Evolutionary conservation across 1,140 invertebrate genomes (phyloP).

Genomic region (Solenopsis fugax): DNA sequence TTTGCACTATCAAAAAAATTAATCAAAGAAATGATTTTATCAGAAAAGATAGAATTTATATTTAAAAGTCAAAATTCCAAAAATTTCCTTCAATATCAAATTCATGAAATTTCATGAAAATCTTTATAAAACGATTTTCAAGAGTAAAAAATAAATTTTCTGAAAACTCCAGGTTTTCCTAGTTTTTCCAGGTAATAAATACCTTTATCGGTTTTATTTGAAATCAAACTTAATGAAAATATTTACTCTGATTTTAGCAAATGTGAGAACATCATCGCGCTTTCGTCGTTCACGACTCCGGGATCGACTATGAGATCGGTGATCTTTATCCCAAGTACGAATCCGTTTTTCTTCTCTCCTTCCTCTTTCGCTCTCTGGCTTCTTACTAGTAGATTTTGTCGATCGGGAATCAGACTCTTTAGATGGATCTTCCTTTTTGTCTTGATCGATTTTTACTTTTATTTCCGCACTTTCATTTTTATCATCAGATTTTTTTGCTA

Average conservation of each 20-base stretch:
- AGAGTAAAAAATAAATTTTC: no score
- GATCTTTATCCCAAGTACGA: constrained; percentile 82
- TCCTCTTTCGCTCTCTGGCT: constrained; percentile 83
- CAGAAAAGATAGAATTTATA: no score
- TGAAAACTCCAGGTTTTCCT: no score
- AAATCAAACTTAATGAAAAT: background rate
- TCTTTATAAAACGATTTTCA: no score
- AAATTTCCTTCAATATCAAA: no score
- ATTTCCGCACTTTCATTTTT: constrained; percentile 75
- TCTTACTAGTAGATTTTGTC: constrained; percentile 84
- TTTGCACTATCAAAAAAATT: no score
- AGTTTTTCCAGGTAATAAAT: no score
- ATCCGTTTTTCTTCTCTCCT: constrained; percentile 83
- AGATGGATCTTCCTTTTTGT: constrained; percentile 81
- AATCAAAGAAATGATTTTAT: no score
- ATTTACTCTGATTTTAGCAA: constrained; percentile 89
- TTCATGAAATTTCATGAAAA: no score
- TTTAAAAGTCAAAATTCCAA: no score
- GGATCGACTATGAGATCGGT: constrained; percentile 81
- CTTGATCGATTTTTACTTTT: constrained; percentile 78
- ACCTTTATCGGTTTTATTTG: background rate
- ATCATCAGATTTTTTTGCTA: constrained; percentile 82
- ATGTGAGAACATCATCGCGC: constrained; percentile 88
- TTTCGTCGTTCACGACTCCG: constrained; percentile 83
- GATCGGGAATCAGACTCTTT: constrained; percentile 84